Evolutionary conservation across 2,113 vertebrate genomes (phyloP).

Genomic region (Clinocottus analis): DNA sequence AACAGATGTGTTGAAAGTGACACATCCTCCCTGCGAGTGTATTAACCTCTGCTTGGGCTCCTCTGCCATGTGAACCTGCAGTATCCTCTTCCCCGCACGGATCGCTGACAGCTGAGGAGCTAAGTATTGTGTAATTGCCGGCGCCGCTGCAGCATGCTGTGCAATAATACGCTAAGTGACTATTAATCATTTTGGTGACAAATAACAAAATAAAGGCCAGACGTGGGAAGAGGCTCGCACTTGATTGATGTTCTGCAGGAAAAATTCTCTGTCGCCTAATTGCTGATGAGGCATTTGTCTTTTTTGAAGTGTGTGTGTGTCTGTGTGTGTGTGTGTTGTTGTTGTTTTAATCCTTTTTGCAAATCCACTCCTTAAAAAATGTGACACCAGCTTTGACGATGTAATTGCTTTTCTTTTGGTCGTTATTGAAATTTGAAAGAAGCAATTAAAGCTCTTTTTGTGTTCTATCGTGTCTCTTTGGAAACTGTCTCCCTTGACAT

Average conservation of each 20-base stretch:
- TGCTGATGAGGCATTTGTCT: conserved; percentile 33
- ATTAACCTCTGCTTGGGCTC: conserved; percentile 51
- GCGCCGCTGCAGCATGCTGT: conserved; percentile 53
- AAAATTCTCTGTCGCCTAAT: conserved; percentile 32
- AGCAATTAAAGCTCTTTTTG: conserved; percentile 12
- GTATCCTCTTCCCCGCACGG: conserved; percentile 48
- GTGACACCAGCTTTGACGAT: conserved; percentile 21
- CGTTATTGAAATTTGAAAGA: conserved; percentile 9
- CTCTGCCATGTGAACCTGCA: conserved; percentile 37
- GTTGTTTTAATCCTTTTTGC: not conserved
- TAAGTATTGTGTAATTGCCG: conserved; percentile 66
- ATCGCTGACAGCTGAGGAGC: conserved; percentile 64
- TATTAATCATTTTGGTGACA: conserved; percentile 75
- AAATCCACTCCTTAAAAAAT: conserved; percentile 8
- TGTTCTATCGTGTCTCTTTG: not conserved
- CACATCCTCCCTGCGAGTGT: conserved; percentile 40
- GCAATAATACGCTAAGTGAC: conserved; percentile 71
- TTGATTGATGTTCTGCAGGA: conserved; percentile 64
- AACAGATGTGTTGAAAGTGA: conserved; percentile 41
- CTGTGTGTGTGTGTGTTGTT: conserved; percentile 15
- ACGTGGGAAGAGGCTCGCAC: conserved; percentile 46
- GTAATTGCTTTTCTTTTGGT: conserved; percentile 21
- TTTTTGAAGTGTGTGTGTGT: conserved; percentile 11
- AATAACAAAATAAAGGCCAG: conserved; percentile 71
- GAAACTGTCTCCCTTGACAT: conserved; percentile 11